Evolutionary conservation across 2,888 invertebrate genomes (phyloP).

Genomic region (Pollenia griseotomentosa): DNA sequence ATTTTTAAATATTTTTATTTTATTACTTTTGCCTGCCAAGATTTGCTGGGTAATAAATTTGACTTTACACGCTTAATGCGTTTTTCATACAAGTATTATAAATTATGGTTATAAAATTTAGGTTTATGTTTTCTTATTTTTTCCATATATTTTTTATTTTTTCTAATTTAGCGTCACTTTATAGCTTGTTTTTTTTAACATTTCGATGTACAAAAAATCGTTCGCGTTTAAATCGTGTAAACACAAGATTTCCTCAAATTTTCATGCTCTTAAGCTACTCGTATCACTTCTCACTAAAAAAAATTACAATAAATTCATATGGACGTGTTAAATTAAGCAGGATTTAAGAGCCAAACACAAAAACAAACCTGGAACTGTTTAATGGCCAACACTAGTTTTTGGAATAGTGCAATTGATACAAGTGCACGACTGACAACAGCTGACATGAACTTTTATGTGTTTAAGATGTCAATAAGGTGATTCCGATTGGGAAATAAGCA

Average conservation of each 20-base stretch:
- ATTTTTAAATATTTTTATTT: conserved; percentile 39
- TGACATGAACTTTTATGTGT: conserved; percentile 23
- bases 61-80: conserved; percentile 44
- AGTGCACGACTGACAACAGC: conserved; percentile 5
- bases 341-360: not conserved
- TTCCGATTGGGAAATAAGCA: not conserved
- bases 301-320: not conserved
- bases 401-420: not conserved
- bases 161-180: not conserved
- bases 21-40: conserved; percentile 39
- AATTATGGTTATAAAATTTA: conserved; percentile 50
- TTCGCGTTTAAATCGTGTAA: not conserved
- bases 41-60: conserved; percentile 50
- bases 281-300: not conserved
- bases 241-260: conserved; percentile 18
- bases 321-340: not conserved
- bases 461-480: not conserved
- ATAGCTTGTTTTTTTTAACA: not conserved
- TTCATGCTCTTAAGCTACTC: too few relatives aligned
- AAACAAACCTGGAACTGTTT: not conserved
- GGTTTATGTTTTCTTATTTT: conserved; percentile 36
- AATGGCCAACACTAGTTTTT: not conserved
- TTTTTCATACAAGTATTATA: conserved; percentile 59
- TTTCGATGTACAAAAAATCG: not conserved
- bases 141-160: not conserved